Conservation (phyloP, 2,888 invertebrate genomes). For the Seladonia tumulorum region DNA sequence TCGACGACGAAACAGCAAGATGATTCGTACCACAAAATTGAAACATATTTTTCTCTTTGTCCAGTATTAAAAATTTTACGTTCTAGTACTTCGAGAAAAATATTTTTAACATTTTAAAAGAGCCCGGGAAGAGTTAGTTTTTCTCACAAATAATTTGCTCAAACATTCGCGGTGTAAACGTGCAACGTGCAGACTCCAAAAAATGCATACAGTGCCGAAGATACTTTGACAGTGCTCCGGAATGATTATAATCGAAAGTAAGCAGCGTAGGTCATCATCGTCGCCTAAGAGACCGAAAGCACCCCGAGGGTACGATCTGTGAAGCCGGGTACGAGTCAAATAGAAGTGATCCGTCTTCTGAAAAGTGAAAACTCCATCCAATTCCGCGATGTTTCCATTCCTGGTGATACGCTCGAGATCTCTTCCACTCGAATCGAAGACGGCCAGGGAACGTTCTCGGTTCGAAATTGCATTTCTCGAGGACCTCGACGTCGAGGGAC, state of each 20-base stretch:
- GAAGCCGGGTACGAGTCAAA: background rate
- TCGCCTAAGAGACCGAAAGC: background rate
- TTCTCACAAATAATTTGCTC: background rate
- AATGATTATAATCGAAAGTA: background rate
- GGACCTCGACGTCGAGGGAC: background rate
- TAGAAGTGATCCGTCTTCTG: slow-evolving; percentile 3
- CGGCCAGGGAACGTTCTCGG: background rate
- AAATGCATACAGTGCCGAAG: background rate
- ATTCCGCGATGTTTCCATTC: background rate
- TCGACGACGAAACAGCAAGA: too few species aligned
- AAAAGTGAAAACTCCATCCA: slow-evolving; percentile 15
- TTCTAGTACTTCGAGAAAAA: too few species aligned
- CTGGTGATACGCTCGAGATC: background rate
- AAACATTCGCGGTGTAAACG: background rate
- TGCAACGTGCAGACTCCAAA: background rate
- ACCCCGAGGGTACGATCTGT: background rate
- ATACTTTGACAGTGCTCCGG: background rate
- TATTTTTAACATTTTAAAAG: too few species aligned
- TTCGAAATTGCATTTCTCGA: background rate
- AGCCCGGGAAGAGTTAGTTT: too few species aligned
- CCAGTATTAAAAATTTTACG: too few species aligned
- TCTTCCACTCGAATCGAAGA: background rate
- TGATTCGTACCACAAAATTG: too few species aligned
- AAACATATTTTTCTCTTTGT: too few species aligned
- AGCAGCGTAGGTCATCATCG: background rate